Evolutionary conservation across 2,797 vertebrate genomes (phyloP).

Genomic region (Pitangus sulphuratus): DNA sequence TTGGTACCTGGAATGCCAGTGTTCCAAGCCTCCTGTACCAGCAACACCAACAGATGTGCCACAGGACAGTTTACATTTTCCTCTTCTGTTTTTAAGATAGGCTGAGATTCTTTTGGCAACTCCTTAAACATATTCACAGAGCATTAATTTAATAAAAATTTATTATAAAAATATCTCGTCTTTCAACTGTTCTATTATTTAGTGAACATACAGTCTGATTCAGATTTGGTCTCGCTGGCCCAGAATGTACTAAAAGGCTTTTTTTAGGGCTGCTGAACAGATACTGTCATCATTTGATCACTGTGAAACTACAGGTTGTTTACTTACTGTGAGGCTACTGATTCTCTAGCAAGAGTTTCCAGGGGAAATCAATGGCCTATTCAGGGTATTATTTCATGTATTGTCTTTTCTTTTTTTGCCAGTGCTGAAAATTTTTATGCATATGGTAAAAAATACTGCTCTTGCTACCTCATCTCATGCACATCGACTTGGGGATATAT

Average conservation of each 20-base stretch:
- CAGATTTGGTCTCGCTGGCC: not conserved
- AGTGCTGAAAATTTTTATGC: not conserved
- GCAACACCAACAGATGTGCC: not conserved
- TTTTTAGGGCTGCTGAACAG: not conserved
- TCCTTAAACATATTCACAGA: not conserved
- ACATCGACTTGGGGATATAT: not conserved
- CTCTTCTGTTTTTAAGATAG: not conserved
- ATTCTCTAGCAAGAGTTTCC: not conserved
- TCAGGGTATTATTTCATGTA: not conserved
- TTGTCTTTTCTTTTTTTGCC: not conserved
- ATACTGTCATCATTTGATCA: not conserved
- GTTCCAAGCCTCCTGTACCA: fast-evolving
- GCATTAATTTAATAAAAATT: not conserved
- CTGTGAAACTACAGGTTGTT: not conserved
- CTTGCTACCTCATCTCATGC: not conserved
- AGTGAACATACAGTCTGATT: not conserved
- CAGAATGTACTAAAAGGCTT: not conserved
- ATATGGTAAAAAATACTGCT: not conserved
- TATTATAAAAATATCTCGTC: not conserved
- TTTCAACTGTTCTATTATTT: not conserved
- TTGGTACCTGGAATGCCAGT: not conserved
- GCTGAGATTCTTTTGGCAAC: not conserved
- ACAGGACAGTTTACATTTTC: not conserved
- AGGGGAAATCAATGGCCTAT: fast-evolving
- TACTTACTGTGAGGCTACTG: not conserved